A percentile compares a stretch with the other conserved stretches of the same genome.
Conservation (phyloP, 37 sponge, comb jelly and placozoan genomes). For the Ephydatia muelleri region DNA sequence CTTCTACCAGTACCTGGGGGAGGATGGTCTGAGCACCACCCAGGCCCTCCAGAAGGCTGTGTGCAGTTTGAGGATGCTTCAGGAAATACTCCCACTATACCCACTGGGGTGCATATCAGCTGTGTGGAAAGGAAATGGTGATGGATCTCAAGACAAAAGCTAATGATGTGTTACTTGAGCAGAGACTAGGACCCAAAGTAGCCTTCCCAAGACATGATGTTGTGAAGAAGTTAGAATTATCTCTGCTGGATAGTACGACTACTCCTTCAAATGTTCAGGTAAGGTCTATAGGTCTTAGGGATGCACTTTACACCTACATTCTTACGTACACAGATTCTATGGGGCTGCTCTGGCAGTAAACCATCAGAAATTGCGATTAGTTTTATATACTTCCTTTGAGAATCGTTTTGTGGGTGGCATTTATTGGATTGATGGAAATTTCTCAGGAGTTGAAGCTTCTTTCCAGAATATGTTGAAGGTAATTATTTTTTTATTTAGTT, state of each 20-base stretch:
- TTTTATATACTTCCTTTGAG: constrained; percentile 24
- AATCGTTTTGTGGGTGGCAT: constrained; percentile 49
- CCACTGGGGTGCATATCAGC: constrained; percentile 81
- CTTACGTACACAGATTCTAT: background rate
- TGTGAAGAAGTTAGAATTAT: constrained; percentile 9
- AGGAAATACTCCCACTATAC: constrained; percentile 49
- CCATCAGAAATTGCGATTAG: constrained; percentile 36
- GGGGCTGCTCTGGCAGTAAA: background rate
- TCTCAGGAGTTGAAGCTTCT: background rate
- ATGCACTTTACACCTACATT: background rate
- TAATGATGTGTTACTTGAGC: background rate
- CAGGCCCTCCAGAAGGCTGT: constrained; percentile 73
- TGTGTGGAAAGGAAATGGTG: constrained; percentile 58
- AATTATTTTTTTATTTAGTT: background rate
- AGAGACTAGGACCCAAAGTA: background rate
- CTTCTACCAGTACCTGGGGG: constrained; percentile 72
- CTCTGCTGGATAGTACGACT: constrained; percentile 7
- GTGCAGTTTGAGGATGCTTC: constrained; percentile 66
- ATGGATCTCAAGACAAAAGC: background rate
- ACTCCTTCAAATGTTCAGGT: constrained; percentile 60
- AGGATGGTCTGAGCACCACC: constrained; percentile 42
- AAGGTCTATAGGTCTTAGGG: background rate
- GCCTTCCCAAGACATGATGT: constrained; percentile 42
- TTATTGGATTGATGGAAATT: constrained; percentile 43
- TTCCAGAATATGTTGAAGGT: background rate